Base-by-base conservation (phyloP, 2,113 vertebrate species). In the Tragulus kanchil region DNA sequence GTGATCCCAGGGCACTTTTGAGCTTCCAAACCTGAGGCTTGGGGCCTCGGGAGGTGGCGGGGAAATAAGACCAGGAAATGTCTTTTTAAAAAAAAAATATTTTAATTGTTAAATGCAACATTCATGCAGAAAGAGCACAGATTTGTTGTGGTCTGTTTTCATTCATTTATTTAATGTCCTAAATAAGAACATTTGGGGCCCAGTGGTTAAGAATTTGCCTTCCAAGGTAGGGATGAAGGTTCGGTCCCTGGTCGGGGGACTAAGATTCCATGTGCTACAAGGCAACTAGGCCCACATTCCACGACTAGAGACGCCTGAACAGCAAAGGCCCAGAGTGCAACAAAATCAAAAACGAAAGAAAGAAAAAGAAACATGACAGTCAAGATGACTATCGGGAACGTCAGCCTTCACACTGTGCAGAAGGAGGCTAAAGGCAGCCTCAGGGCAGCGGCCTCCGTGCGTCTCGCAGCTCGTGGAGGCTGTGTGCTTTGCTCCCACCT, bases 401-500 rank as follows among this genome's bases (percentile, higher is more conserved):
- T 31, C 14, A 26, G 26, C 36, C 3, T n/a, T 10, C 12, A 16
- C 26, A 0, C 3, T 1, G 59, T 25, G 71, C 31, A 4, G 58
- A 25, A 42, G 1, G 8, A 61, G 45, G 5, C 10, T 4, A 8
- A 8, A 26, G 17, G 9, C 6, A 8, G 11, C 0, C 3, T 11
- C 8, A 4, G 82, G 5, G 82, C 23, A 0, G 1, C 0, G 48
- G 13, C 6, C 3, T n/a, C 23, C 3, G 1, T 1, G 13, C 0
- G 0, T 1, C 3, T 2, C 0, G 0, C 1, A 10, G 56, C 64
- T 56, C 19, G 0, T 7, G 12, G 3, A 6, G 23, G 50, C 52
- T 0, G 7, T 3, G 19, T 8, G 1, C 6, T 13, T 12, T 3
- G 15, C n/a, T 92, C 26, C 31, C 2, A 6, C 59, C 8, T 9